Evolutionary conservation across 2,797 vertebrate species (phyloP), one percentile per base, ranked within the genome.

Genomic region (Rhabdomys pumilio): DNA sequence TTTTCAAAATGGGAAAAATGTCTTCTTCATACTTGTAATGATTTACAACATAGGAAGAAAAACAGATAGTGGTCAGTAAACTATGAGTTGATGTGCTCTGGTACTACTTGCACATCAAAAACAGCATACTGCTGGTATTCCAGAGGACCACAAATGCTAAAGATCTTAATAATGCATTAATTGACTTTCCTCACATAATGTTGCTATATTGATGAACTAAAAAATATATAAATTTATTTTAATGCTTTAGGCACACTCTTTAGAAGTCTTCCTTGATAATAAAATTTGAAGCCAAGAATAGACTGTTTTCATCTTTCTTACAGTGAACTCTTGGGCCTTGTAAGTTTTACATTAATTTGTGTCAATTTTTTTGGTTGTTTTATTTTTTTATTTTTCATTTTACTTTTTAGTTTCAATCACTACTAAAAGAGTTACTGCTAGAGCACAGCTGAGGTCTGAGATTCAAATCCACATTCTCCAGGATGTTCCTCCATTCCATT

Each of bases 211-310:
- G 26, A 65, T 7, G 19, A 4, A 14, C 6, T 15, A 57, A 17
- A 31, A 29, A 73, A 53, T 73, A 6, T 41, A 53, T 24, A 4
- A 63, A 41, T 31, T 92, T 38, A 13, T 93, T 72, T 10, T 3
- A 63, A 55, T 80, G 67, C 3, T 59, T 55, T 7, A 85, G 17
- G 55, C 3, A 55, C 2, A 63, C 2, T 11, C 1, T 85, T 79
- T 50, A 53, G 31, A 85, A 85, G 10, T 1, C 14, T 34, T 72
- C 7, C 14, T 84, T 84, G n/a, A 61, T 38, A 82, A 44, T 31
- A 61, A 12, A 20, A 19, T 73, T 61, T 63, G 29, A 85, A 67
- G 19, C 19, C 19, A 50, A 85, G 89, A 99, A 98, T 73, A 98
- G 98, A 79, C 98, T 29, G 19, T 34, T 85, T 50, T n/a, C 11